A percentile compares a stretch with the other conserved stretches of the same genome.
These are phyloP conservation scores for Copidosoma aretas DNA, from an alignment of 2,888 invertebrate genomes.

Conservation along the genomic window DNA sequence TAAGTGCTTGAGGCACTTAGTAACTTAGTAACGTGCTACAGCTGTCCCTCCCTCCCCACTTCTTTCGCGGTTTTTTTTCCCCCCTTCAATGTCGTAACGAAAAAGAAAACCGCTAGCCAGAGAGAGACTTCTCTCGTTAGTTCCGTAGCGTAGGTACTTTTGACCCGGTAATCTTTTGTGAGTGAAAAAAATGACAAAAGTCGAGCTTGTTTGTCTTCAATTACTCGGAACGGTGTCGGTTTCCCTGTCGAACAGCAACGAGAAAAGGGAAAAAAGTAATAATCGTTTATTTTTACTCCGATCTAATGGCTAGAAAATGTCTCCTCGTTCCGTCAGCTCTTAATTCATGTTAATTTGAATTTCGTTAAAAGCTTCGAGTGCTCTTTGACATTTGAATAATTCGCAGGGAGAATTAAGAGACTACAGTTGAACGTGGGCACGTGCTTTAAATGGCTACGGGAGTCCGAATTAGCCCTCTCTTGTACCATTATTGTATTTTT, in stretches of 20 bases:
- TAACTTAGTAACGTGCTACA: slow-evolving; percentile 30
- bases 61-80: too few relatives aligned
- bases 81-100: background rate
- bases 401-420: slow-evolving; percentile 14
- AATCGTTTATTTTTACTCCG: background rate
- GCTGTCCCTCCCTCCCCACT: background rate
- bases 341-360: slow-evolving; percentile 6
- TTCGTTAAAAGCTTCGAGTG: slow-evolving; percentile 1
- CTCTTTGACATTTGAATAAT: slow-evolving; percentile 2
- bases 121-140: slow-evolving; percentile 10
- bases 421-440: background rate
- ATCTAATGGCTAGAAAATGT: background rate
- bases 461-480: too few relatives aligned
- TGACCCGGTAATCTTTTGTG: slow-evolving; percentile 24
- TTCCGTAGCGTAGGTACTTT: slow-evolving; percentile 17
- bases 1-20: slow-evolving; percentile 32
- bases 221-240: background rate
- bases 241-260: background rate
- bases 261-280: too few relatives aligned
- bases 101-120: slow-evolving; percentile 3
- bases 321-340: background rate
- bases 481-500: background rate
- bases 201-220: background rate
- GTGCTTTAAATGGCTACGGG: too few relatives aligned
- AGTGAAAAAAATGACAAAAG: slow-evolving; percentile 14